These are phyloP conservation scores for Montipora capitata DNA, from an alignment of 92 coral and sea anemone genomes.

Conservation along the genomic window DNA sequence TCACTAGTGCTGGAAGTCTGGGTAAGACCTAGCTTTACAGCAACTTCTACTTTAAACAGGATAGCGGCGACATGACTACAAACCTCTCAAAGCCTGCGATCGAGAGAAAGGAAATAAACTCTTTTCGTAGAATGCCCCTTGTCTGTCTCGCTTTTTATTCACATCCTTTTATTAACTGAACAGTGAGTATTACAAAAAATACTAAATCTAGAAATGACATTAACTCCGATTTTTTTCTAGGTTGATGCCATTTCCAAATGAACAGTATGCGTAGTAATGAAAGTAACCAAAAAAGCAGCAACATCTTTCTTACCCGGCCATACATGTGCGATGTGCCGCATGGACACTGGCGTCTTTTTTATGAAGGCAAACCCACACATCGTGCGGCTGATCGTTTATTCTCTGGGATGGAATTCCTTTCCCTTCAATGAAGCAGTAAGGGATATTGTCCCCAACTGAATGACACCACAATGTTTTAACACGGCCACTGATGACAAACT, in stretches of 20 bases:
- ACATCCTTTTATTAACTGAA: slow-evolving; percentile 4
- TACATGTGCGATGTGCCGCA: slow-evolving; percentile 60
- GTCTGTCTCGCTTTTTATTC: slow-evolving; percentile 19
- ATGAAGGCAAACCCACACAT: slow-evolving; percentile 62
- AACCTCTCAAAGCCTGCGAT: slow-evolving; percentile 51
- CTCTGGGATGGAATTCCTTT: slow-evolving; percentile 60
- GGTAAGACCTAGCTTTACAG: slow-evolving; percentile 52
- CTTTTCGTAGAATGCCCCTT: not conserved
- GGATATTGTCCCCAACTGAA: slow-evolving; percentile 22
- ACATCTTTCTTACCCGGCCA: slow-evolving; percentile 47
- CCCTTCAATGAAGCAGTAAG: slow-evolving; percentile 56
- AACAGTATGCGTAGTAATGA: slow-evolving; percentile 17
- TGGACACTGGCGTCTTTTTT: slow-evolving; percentile 47
- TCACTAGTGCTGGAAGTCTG: slow-evolving; percentile 31
- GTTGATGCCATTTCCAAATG: slow-evolving; percentile 13
- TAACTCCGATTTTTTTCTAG: not conserved
- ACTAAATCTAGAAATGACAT: slow-evolving; percentile 4
- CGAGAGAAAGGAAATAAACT: not conserved
- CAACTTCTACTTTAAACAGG: slow-evolving; percentile 62
- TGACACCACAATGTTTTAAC: slow-evolving; percentile 43
- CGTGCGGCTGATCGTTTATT: slow-evolving; percentile 50
- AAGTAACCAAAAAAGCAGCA: slow-evolving; percentile 9
- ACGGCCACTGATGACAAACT: slow-evolving; percentile 47
- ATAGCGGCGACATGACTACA: slow-evolving; percentile 57
- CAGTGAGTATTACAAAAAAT: slow-evolving; percentile 19